Percentiles rank a stretch among this genome's conserved stretches.
Evolutionary conservation across 2,113 vertebrate genomes (phyloP).

Genomic region (Brachypodius melanocephalos): DNA sequence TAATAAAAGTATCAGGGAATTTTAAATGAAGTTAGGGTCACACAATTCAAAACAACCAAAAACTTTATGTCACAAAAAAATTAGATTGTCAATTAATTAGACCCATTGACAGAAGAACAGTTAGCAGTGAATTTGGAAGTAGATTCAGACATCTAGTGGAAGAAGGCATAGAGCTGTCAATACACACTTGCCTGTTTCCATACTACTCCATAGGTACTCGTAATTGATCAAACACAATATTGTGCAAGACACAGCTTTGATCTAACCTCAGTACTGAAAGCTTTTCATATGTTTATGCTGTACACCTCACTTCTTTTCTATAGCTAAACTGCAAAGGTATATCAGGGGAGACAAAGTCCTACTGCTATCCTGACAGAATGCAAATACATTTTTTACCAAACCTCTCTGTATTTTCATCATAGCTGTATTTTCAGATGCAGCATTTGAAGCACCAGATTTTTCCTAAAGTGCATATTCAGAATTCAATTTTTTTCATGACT

Average conservation of each 20-base stretch:
- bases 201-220: not conserved
- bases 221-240: slow-evolving; percentile 52
- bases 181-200: not conserved
- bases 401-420: not conserved
- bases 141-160: not conserved
- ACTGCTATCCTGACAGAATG: not conserved
- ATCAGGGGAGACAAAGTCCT: not conserved
- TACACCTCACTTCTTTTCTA: not conserved
- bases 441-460: not conserved
- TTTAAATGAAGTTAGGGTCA: not conserved
- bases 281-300: slow-evolving; percentile 27
- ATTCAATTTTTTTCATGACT: not conserved
- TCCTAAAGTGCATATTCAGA: not conserved
- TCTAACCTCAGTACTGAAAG: not conserved
- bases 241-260: slow-evolving; percentile 39
- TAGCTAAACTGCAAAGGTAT: slow-evolving; percentile 1
- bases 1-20: not conserved
- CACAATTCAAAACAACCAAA: not conserved
- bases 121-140: not conserved
- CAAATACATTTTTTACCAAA: not conserved
- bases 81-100: not conserved
- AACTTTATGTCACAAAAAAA: not conserved
- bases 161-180: not conserved
- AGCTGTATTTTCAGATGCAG: not conserved
- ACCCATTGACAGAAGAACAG: not conserved